Evolutionary conservation across 1,140 invertebrate genomes (phyloP).

Genomic region (Drosophila navojoa): DNA sequence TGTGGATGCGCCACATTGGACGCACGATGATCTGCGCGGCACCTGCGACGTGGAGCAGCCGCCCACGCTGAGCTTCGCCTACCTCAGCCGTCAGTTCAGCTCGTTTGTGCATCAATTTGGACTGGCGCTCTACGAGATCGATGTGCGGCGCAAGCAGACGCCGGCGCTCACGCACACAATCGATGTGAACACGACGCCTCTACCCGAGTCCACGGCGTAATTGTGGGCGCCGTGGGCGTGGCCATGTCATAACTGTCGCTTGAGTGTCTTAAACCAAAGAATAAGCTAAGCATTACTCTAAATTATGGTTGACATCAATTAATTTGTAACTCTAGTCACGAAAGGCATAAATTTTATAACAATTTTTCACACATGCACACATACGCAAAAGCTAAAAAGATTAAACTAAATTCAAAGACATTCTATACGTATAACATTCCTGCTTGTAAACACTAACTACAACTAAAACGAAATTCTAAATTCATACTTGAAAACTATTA

Average conservation of each 20-base stretch:
- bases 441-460: neutral
- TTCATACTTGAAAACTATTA: too few relatives aligned
- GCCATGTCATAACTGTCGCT: constrained; percentile 22
- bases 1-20: constrained; percentile 73
- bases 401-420: too few relatives aligned
- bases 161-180: constrained; percentile 2
- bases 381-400: too few relatives aligned
- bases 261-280: constrained; percentile 68
- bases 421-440: neutral
- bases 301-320: constrained; percentile 9
- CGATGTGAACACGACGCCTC: constrained; percentile 1
- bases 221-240: too few relatives aligned
- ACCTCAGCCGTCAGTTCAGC: constrained; percentile 82
- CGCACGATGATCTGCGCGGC: constrained; percentile 71
- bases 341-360: neutral
- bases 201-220: constrained; percentile 55
- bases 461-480: neutral
- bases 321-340: constrained; percentile 8
- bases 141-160: constrained; percentile 63
- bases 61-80: constrained; percentile 69
- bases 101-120: constrained; percentile 85
- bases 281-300: constrained; percentile 49
- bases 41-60: constrained; percentile 63
- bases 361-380: too few relatives aligned
- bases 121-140: constrained; percentile 85